A percentile compares a stretch with the other conserved stretches of the same genome.
phyloP scores from a whole-genome alignment of 2,797 vertebrate species.

The Lateolabrax maculatus region DNA sequence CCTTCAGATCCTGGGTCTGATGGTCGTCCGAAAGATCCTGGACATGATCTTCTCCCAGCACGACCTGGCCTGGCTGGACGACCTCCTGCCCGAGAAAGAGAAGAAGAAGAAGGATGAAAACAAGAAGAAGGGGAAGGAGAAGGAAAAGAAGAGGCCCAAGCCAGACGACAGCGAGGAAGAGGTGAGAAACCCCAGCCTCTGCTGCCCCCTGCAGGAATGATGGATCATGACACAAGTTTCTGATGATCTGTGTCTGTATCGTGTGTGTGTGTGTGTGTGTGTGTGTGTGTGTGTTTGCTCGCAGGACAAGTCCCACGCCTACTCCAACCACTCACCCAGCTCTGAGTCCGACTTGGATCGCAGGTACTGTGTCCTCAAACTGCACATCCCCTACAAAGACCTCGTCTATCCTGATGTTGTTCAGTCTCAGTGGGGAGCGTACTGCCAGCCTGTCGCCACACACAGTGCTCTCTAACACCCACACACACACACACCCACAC shows the following conservation, averaged over 20 bases:
- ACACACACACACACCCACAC: background rate
- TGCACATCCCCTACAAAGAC: constrained; percentile 86
- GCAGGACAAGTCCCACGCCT: constrained; percentile 91
- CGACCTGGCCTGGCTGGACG: constrained; percentile 96
- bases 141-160: constrained; percentile 84
- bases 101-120: constrained; percentile 92
- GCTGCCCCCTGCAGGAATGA: constrained; percentile 73
- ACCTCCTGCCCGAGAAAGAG: constrained; percentile 94
- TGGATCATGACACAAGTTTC: background rate
- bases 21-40: constrained; percentile 92
- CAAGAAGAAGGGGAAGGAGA: constrained; percentile 87
- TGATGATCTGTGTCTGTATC: constrained; percentile 18
- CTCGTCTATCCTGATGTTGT: constrained; percentile 77
- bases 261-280: constrained; percentile 12
- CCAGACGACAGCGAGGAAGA: constrained; percentile 86
- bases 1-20: constrained; percentile 92
- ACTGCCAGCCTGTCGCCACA: constrained; percentile 74
- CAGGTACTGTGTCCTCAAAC: constrained; percentile 92
- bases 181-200: constrained; percentile 69
- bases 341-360: constrained; percentile 91
- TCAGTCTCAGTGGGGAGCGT: constrained; percentile 81
- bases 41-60: constrained; percentile 97
- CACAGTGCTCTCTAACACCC: constrained; percentile 46
- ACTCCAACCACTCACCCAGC: constrained; percentile 89
- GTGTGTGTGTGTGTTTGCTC: constrained; percentile 26